Conservation (phyloP, 2,888 invertebrate genomes). For the Eupithecia insigniata region DNA sequence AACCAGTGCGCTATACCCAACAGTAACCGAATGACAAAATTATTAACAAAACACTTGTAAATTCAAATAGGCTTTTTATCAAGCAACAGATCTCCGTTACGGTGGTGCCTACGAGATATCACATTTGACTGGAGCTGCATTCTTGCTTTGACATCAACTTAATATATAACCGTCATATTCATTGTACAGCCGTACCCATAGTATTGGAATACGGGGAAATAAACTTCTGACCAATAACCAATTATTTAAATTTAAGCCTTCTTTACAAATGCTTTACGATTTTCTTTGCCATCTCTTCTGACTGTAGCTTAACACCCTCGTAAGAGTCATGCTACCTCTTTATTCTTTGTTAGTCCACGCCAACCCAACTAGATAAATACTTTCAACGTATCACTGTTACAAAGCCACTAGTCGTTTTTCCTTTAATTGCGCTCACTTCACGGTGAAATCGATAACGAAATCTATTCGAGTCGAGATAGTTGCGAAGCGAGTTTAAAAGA, state of each 20-base stretch:
- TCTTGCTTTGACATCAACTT: constrained; percentile 12
- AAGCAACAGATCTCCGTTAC: constrained; percentile 29
- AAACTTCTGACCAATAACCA: neutral
- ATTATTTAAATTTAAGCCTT: constrained; percentile 2
- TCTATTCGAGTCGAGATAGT: constrained; percentile 56
- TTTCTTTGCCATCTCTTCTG: neutral
- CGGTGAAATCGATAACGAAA: constrained; percentile 55
- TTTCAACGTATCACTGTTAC: constrained; percentile 21
- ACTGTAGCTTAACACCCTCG: neutral
- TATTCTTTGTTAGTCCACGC: constrained; percentile 16
- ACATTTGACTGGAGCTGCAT: constrained; percentile 12
- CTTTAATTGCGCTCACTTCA: constrained; percentile 46
- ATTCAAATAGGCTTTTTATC: constrained; percentile 34
- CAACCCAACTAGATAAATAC: constrained; percentile 22
- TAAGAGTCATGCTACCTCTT: neutral
- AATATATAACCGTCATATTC: constrained; percentile 5
- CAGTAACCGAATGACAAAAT: constrained; percentile 48
- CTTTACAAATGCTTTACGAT: constrained; percentile 1
- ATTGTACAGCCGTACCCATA: neutral
- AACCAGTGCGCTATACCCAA: constrained; percentile 42
- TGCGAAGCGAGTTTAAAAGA: constrained; percentile 52
- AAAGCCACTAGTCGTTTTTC: constrained; percentile 33
- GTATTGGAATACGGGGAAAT: neutral
- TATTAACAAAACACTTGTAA: constrained; percentile 47
- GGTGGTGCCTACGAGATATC: constrained; percentile 14